Conservation (phyloP, 2,797 vertebrate species). For the Schizothorax lantsangensis region DNA sequence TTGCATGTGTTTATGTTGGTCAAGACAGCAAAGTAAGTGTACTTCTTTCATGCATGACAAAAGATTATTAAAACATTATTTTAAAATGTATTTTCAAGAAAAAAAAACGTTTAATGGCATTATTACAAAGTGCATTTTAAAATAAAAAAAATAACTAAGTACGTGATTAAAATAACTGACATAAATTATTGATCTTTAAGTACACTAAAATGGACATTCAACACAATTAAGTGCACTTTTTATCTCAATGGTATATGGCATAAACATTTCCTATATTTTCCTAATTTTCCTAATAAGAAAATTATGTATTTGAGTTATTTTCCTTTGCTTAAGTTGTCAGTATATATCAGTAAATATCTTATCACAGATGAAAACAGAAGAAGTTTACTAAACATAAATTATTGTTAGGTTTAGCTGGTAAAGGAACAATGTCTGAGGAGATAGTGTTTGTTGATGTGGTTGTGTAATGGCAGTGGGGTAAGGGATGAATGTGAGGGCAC, state of each 20-base stretch:
- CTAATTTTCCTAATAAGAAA: neutral
- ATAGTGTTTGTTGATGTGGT: constrained; percentile 1
- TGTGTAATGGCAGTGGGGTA: neutral
- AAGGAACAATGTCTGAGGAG: neutral
- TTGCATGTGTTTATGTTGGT: neutral
- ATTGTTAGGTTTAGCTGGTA: neutral
- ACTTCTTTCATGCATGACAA: neutral
- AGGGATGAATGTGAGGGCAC: constrained; percentile 33
- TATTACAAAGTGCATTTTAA: no score
- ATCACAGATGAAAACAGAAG: neutral
- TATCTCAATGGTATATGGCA: neutral
- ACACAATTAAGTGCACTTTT: neutral
- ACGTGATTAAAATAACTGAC: no score
- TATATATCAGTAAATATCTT: neutral
- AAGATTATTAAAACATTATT: neutral
- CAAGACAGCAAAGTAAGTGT: neutral
- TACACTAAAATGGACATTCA: neutral
- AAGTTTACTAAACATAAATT: neutral
- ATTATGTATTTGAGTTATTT: neutral
- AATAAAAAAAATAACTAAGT: no score
- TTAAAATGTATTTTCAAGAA: neutral
- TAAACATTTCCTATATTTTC: neutral
- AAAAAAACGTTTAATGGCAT: no score
- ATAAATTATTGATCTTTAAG: no score
- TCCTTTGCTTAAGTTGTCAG: neutral